A percentile compares a stretch with the other conserved stretches of the same genome.
phyloP scores from a whole-genome alignment of 1,140 invertebrate species.

The Dinoponera quadriceps region DNA sequence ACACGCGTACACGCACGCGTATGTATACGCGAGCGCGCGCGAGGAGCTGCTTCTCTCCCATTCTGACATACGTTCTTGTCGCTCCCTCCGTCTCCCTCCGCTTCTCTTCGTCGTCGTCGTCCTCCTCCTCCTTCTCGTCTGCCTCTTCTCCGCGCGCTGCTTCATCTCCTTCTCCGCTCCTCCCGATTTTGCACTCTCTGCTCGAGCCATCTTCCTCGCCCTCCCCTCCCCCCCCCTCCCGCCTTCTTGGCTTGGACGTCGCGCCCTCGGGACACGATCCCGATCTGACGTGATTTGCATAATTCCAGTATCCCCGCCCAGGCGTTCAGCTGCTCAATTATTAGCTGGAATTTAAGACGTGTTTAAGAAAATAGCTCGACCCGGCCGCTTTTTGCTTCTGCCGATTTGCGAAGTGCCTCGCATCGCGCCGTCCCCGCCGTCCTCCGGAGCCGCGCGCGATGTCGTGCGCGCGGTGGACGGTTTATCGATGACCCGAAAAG shows the following conservation, averaged over 20 bases:
- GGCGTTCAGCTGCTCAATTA: slow-evolving; percentile 84
- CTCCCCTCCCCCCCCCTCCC: slow-evolving; percentile 23
- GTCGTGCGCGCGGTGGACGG: slow-evolving; percentile 12
- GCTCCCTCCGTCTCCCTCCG: slow-evolving; percentile 36
- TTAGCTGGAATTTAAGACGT: slow-evolving; percentile 85
- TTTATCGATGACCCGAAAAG: slow-evolving; percentile 61
- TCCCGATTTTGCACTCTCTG: slow-evolving; percentile 56
- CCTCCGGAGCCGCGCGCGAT: slow-evolving; percentile 27
- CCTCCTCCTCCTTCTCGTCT: not conserved
- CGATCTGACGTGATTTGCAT: slow-evolving; percentile 84
- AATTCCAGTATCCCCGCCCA: slow-evolving; percentile 84
- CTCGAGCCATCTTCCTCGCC: slow-evolving; percentile 26
- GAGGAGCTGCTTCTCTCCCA: slow-evolving; percentile 52
- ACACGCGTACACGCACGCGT: slow-evolving; percentile 36
- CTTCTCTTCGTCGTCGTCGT: slow-evolving; percentile 12
- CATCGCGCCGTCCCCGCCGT: slow-evolving; percentile 35
- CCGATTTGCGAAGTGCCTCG: slow-evolving; percentile 71
- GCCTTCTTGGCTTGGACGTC: slow-evolving; percentile 75
- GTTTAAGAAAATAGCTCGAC: slow-evolving; percentile 84
- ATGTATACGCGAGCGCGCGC: not conserved
- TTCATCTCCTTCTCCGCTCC: slow-evolving; percentile 66
- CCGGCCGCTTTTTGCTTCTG: slow-evolving; percentile 78
- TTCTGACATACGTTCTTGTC: slow-evolving; percentile 42
- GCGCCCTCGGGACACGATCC: slow-evolving; percentile 82
- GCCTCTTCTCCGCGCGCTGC: slow-evolving; percentile 29